phyloP scores from a whole-genome alignment of 2,888 invertebrate species.

The Protodeltote pygarga region DNA sequence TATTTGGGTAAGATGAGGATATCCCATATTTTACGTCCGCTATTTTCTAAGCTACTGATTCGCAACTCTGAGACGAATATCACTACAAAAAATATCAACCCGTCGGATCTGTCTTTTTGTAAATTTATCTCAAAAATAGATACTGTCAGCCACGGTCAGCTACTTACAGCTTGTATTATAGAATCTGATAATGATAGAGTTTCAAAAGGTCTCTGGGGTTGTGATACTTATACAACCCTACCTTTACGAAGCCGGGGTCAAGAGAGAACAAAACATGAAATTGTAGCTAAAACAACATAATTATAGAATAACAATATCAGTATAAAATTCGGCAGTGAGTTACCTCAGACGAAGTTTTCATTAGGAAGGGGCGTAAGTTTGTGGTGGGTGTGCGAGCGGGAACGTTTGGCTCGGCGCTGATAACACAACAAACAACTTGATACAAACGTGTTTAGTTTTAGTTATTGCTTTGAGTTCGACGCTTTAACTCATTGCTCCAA shows the following conservation, averaged over 20 bases:
- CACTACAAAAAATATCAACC: no score
- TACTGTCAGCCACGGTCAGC: no score
- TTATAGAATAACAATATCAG: conserved; percentile 49
- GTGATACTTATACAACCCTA: background rate
- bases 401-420: conserved; percentile 83
- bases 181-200: no score
- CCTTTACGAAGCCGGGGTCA: background rate
- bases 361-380: conserved; percentile 80
- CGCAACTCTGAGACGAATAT: no score
- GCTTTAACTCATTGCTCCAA: conserved; percentile 83
- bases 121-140: no score
- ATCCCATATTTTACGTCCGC: no score
- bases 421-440: conserved; percentile 87
- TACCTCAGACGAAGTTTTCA: conserved; percentile 82
- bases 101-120: no score
- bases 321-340: conserved; percentile 67
- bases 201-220: no score
- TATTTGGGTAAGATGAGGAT: no score
- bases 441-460: conserved; percentile 87
- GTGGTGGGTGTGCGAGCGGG: conserved; percentile 77
- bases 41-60: no score
- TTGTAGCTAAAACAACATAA: conserved; percentile 15
- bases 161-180: no score
- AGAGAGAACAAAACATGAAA: background rate
- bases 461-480: conserved; percentile 84